phyloP scores from a whole-genome alignment of 2,113 vertebrate species.

The Garra rufa region DNA sequence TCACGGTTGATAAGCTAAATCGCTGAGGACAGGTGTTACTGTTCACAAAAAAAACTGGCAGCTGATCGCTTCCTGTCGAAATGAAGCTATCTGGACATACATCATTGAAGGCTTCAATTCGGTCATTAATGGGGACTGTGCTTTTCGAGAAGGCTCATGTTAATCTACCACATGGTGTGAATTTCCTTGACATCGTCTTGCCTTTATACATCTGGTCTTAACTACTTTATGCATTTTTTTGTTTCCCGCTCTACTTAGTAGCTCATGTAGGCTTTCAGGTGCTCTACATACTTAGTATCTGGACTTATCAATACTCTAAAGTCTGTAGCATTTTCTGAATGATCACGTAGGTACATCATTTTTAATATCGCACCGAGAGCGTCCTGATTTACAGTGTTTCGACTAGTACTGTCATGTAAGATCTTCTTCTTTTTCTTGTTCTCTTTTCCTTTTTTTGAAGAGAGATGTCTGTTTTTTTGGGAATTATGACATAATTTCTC shows the following conservation, averaged over 20 bases:
- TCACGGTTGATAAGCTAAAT: slow-evolving; percentile 52
- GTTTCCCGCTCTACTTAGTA: neutral
- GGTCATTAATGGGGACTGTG: slow-evolving; percentile 1
- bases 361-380: neutral
- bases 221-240: neutral
- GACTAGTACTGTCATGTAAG: slow-evolving; percentile 1
- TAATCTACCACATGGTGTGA: neutral
- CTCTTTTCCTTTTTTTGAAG: slow-evolving; percentile 4
- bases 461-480: slow-evolving; percentile 1
- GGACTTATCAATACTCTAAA: neutral
- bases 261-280: slow-evolving; percentile 8
- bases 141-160: neutral
- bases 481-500: neutral
- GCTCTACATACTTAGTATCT: neutral
- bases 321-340: slow-evolving; percentile 21
- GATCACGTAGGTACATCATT: slow-evolving; percentile 8
- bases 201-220: slow-evolving; percentile 37
- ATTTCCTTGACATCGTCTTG: slow-evolving; percentile 19
- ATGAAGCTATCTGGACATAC: slow-evolving; percentile 53
- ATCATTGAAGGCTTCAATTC: slow-evolving; percentile 28
- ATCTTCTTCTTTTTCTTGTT: neutral
- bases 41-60: slow-evolving; percentile 62
- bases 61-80: slow-evolving; percentile 62
- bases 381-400: slow-evolving; percentile 10
- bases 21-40: slow-evolving; percentile 37